Conservation (phyloP, 2,797 vertebrate genomes). For the Setipinna tenuifilis region DNA sequence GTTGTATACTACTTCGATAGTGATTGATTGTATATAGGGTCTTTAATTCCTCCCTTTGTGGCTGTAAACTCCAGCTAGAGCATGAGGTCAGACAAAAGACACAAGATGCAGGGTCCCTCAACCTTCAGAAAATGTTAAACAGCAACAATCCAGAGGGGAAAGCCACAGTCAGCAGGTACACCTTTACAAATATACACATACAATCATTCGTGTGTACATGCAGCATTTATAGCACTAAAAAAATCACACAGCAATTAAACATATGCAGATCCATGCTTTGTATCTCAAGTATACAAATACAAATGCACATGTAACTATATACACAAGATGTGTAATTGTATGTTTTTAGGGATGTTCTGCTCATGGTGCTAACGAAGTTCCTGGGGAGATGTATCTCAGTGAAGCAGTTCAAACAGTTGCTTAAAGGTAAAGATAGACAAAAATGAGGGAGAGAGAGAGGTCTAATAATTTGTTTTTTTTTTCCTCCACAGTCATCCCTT, state of each 20-base stretch:
- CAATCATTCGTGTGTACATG: too few relatives aligned
- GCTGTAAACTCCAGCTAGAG: slow-evolving; percentile 47
- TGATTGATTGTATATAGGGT: not conserved
- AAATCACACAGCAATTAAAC: not conserved
- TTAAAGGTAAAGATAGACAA: slow-evolving; percentile 27
- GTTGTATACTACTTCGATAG: not conserved
- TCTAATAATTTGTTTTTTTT: too few relatives aligned
- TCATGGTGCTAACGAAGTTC: slow-evolving; percentile 58
- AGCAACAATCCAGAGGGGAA: slow-evolving; percentile 57
- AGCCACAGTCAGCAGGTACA: slow-evolving; percentile 55
- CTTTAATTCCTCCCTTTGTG: not conserved
- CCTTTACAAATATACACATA: not conserved
- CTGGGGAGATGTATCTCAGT: slow-evolving; percentile 55
- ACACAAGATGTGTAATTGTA: not conserved
- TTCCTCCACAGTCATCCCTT: not conserved
- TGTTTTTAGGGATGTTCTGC: slow-evolving; percentile 48
- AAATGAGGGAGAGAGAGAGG: not conserved
- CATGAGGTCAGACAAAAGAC: slow-evolving; percentile 51
- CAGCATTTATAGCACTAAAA: not conserved
- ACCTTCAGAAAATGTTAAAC: slow-evolving; percentile 57
- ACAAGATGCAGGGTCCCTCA: slow-evolving; percentile 48
- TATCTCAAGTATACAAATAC: slow-evolving; percentile 31
- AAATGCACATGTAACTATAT: slow-evolving; percentile 30
- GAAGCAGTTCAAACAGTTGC: slow-evolving; percentile 50
- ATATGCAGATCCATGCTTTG: slow-evolving; percentile 29